These are phyloP conservation scores for Nothoprocta perdicaria DNA, from an alignment of 2,113 vertebrate species.

Conservation along the genomic window DNA sequence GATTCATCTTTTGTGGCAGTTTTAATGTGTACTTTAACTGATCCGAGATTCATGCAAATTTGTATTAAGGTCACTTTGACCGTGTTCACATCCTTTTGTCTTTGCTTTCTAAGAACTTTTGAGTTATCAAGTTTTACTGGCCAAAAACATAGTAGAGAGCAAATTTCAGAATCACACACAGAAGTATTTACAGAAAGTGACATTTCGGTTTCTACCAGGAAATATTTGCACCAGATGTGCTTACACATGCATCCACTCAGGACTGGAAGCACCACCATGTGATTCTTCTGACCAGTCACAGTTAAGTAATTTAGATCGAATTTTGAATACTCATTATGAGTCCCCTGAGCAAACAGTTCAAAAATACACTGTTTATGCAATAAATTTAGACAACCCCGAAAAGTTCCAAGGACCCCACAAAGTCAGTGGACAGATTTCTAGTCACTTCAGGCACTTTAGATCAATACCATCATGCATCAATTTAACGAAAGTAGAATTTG, in stretches of 20 bases:
- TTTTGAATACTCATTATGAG: not conserved
- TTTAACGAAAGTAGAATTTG: not conserved
- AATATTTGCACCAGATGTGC: slow-evolving; percentile 63
- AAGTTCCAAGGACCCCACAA: not conserved
- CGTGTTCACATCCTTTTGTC: not conserved
- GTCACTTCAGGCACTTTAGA: not conserved
- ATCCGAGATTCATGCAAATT: not conserved
- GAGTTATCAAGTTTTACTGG: slow-evolving; percentile 27
- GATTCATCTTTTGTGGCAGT: not conserved
- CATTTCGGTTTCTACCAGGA: slow-evolving; percentile 48
- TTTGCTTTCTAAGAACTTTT: slow-evolving; percentile 63
- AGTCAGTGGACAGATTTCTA: not conserved
- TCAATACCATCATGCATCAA: not conserved
- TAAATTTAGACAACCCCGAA: not conserved
- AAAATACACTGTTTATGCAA: not conserved
- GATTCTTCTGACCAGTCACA: slow-evolving; percentile 25
- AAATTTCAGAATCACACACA: slow-evolving; percentile 15
- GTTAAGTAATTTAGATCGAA: not conserved
- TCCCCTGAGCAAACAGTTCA: not conserved
- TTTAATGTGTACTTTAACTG: not conserved
- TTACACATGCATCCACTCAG: slow-evolving; percentile 41
- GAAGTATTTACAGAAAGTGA: slow-evolving; percentile 53
- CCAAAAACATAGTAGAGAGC: not conserved
- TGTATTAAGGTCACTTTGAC: slow-evolving; percentile 8
- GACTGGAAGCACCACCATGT: not conserved